Base-by-base conservation (phyloP, 2,113 vertebrate species). In the Balaeniceps rex region DNA sequence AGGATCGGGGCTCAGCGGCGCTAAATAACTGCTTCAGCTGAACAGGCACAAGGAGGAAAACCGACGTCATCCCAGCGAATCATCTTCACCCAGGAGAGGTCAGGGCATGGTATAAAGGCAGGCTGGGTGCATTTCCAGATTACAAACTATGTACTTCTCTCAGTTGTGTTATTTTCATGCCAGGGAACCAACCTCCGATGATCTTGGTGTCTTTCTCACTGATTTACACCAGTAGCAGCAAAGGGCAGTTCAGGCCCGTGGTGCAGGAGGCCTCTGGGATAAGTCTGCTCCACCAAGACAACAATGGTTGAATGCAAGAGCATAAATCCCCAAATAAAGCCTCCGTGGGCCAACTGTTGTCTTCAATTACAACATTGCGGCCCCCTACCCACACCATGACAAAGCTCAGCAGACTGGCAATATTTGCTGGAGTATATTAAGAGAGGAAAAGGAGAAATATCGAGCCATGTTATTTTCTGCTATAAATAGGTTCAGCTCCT, bases 171-270 rank as follows among this genome's bases (percentile, higher is more conserved):
- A 33, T 71, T 90, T 87, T 72, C 44, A 28, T 12, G 22, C n/a
- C 70, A 71, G 38, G 64, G 52, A 97, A 66, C 29, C 18, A 33
- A n/a, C 24, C 22, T 83, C 52, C 2, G 8, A 33, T 8, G 49
- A 78, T 57, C 31, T 66, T 0, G 2, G 38, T 78, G 64, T 19
- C 38, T 57, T 63, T 88, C 25, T 54, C 38, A 28, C 40, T 40
- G 60, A 75, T 87, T 77, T 75, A 54, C 26, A 92, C 23, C 51
- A 26, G 23, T 42, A 19, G 66, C 58, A 25, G 79, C 40, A 65
- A 26, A 0, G 3, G 31, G 13, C 0, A 1, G 34, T 38, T 57
- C 63, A 70, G 40, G 60, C 17, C 10, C 3, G 1, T 0, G 4
- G 61, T 60, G 49, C 40, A 80, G 70, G 47, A 79, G 36, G 49